Conservation (phyloP, 2,888 invertebrate genomes). For the Uloborus plumipes region DNA sequence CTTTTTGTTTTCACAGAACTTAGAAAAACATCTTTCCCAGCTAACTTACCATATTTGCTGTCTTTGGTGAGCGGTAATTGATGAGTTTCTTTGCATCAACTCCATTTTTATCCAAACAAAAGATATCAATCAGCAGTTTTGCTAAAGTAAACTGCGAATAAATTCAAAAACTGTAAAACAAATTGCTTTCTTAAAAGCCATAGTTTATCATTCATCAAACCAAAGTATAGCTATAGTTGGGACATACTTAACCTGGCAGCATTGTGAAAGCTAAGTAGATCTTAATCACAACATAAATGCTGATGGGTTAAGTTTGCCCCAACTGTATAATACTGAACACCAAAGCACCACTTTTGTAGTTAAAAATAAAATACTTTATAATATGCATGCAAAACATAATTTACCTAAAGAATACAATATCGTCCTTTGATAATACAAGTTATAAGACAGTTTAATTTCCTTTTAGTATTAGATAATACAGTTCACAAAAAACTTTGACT, state of each 20-base stretch:
- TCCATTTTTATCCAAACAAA: slow-evolving; percentile 81
- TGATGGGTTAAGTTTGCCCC: no score
- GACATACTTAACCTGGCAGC: neutral
- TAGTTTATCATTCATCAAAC: neutral
- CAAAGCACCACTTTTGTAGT: no score
- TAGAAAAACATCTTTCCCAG: neutral
- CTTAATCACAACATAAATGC: no score
- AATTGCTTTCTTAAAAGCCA: neutral
- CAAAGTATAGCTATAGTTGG: neutral
- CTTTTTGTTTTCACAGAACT: no score
- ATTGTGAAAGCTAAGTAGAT: neutral
- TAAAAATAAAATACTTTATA: no score
- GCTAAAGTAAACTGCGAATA: slow-evolving; percentile 77
- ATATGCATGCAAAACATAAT: no score
- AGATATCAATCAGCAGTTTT: slow-evolving; percentile 79
- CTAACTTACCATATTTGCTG: slow-evolving; percentile 70
- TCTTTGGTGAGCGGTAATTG: slow-evolving; percentile 75
- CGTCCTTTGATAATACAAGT: no score
- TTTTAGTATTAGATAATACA: no score
- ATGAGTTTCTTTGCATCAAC: slow-evolving; percentile 75
- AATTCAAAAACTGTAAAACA: neutral
- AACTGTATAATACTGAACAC: no score
- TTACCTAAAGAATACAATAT: no score
- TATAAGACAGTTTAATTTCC: no score
- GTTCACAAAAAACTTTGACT: no score